Conservation (phyloP, 2,888 invertebrate genomes). For the Fragum fragum region DNA sequence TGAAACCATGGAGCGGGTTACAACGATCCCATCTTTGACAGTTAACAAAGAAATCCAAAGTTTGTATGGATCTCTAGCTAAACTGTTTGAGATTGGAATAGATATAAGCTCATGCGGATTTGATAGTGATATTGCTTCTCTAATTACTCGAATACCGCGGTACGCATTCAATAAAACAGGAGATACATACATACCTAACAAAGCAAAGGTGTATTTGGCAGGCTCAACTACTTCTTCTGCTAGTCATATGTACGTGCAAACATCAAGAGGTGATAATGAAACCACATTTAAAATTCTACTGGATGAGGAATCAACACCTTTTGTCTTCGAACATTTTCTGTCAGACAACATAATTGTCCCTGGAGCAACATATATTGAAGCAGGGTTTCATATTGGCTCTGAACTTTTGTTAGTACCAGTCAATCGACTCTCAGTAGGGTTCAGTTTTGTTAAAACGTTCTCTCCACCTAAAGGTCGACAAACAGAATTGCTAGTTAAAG, state of each 20-base stretch:
- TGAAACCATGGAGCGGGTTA: not conserved
- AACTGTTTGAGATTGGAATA: conserved; percentile 31
- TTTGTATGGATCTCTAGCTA: not conserved
- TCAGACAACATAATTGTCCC: conserved; percentile 51
- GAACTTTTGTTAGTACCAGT: not conserved
- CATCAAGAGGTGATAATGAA: not conserved
- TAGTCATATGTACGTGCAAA: conserved; percentile 36
- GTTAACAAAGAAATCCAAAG: conserved; percentile 7
- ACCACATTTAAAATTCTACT: conserved; percentile 38
- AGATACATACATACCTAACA: conserved; percentile 42
- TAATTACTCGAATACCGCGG: conserved; percentile 53
- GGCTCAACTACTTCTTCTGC: conserved; percentile 6
- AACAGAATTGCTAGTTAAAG: not conserved
- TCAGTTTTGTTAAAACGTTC: conserved; percentile 29
- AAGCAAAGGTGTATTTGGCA: conserved; percentile 21
- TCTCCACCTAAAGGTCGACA: not conserved
- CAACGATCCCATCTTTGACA: conserved; percentile 9
- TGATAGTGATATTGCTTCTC: not conserved
- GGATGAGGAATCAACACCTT: conserved; percentile 43
- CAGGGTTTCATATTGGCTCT: conserved; percentile 44
- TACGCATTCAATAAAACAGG: conserved; percentile 64
- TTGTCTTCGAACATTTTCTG: conserved; percentile 63
- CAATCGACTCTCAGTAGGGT: conserved; percentile 7
- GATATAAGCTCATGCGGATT: not conserved
- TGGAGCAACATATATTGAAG: conserved; percentile 62